A percentile compares a stretch with the other conserved stretches of the same genome.
These are phyloP conservation scores for Pterocles burchelli DNA, from an alignment of 2,113 vertebrate species.

Conservation along the genomic window DNA sequence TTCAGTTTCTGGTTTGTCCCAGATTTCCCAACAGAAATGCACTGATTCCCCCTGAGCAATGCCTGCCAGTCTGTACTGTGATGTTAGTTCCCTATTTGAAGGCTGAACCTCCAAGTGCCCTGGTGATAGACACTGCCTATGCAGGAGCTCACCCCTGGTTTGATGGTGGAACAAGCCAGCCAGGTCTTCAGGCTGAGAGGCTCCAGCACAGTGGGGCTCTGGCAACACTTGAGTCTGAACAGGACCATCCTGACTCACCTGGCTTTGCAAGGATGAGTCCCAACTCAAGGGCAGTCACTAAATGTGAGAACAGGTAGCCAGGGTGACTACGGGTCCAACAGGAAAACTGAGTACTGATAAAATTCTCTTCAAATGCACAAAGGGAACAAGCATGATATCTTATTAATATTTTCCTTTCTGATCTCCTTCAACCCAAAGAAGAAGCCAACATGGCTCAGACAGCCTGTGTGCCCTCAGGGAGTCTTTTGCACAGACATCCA, in stretches of 20 bases:
- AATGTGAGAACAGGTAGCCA: background rate
- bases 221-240: background rate
- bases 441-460: background rate
- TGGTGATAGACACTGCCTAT: background rate
- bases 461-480: background rate
- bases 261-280: background rate
- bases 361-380: background rate
- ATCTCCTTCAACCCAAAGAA: background rate
- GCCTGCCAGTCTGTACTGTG: background rate
- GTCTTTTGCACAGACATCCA: background rate
- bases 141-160: background rate
- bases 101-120: background rate
- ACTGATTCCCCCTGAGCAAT: background rate
- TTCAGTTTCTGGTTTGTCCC: background rate
- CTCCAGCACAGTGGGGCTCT: background rate
- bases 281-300: background rate
- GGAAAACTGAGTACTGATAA: background rate
- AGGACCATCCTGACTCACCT: background rate
- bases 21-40: background rate
- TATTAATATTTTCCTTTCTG: background rate
- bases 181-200: background rate
- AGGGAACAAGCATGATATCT: background rate
- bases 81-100: rapidly evolving
- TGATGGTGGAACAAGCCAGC: background rate
- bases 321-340: background rate